These are phyloP conservation scores for Stenoptilia bipunctidactyla DNA, from an alignment of 2,888 invertebrate genomes.

Conservation along the genomic window DNA sequence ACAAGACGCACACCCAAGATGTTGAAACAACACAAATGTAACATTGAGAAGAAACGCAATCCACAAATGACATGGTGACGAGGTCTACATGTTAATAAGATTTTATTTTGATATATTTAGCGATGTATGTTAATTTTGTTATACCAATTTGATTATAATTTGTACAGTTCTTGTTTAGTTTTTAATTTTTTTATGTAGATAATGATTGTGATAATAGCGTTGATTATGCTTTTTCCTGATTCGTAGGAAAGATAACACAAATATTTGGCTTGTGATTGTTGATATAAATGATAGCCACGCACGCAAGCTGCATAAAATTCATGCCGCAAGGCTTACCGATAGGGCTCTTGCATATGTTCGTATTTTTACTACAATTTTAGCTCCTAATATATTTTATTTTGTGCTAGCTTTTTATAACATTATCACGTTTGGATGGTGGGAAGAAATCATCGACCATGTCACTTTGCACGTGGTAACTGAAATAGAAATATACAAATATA, in stretches of 20 bases:
- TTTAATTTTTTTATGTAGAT: too few relatives aligned
- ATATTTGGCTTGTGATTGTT: conserved; percentile 10
- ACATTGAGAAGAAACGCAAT: background rate
- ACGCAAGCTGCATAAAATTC: conserved; percentile 20
- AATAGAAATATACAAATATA: conserved; percentile 70
- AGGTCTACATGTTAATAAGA: background rate
- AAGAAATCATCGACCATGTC: conserved; percentile 94
- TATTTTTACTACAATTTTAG: conserved; percentile 6
- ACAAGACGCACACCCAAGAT: too few relatives aligned
- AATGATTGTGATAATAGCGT: too few relatives aligned
- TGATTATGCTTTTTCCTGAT: too few relatives aligned
- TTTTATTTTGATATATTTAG: background rate
- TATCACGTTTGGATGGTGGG: conserved; percentile 71
- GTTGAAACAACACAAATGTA: too few relatives aligned
- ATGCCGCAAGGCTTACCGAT: conserved; percentile 64
- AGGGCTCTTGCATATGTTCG: conserved; percentile 21
- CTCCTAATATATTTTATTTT: conserved; percentile 3
- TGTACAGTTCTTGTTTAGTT: too few relatives aligned
- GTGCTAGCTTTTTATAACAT: conserved; percentile 31
- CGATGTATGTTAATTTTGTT: too few relatives aligned
- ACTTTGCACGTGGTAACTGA: conserved; percentile 93
- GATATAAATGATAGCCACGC: conserved; percentile 17
- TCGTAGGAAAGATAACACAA: conserved; percentile 5
- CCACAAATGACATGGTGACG: background rate
- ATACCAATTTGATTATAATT: too few relatives aligned